These are phyloP conservation scores for Pharmacophagus antenor DNA, from an alignment of 2,888 invertebrate species.

Conservation along the genomic window DNA sequence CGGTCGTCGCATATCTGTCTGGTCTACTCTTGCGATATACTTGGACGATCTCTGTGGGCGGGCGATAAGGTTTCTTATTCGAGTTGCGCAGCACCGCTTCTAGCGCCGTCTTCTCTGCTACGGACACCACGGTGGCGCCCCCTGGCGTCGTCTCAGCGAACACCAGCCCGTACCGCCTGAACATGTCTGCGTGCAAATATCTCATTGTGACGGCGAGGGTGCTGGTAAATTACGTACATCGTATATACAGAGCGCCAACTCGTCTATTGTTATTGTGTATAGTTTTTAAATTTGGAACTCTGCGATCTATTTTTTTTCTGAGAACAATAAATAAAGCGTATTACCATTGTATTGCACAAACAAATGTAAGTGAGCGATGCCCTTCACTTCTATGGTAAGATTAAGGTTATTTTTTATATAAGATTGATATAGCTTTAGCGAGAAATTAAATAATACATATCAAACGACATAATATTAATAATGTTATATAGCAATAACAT, in stretches of 20 bases:
- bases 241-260: conserved; percentile 7
- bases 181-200: conserved; percentile 83
- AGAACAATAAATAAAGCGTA: background rate
- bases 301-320: too few relatives aligned
- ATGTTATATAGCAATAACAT: too few relatives aligned
- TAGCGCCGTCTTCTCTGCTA: conserved; percentile 86
- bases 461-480: background rate
- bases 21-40: conserved; percentile 86
- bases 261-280: conserved; percentile 4
- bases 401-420: background rate
- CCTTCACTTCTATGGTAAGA: background rate
- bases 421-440: background rate
- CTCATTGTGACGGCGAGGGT: conserved; percentile 59
- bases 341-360: background rate
- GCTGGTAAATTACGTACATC: conserved; percentile 27
- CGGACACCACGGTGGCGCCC: conserved; percentile 86
- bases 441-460: background rate
- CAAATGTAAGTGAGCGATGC: background rate
- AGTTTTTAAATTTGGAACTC: background rate
- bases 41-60: conserved; percentile 90
- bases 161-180: conserved; percentile 86
- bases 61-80: conserved; percentile 88
- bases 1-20: conserved; percentile 90
- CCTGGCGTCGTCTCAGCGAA: conserved; percentile 89
- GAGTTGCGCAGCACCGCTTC: conserved; percentile 87